phyloP scores from a whole-genome alignment of 2,888 invertebrate species.

The Eupithecia insigniata region DNA sequence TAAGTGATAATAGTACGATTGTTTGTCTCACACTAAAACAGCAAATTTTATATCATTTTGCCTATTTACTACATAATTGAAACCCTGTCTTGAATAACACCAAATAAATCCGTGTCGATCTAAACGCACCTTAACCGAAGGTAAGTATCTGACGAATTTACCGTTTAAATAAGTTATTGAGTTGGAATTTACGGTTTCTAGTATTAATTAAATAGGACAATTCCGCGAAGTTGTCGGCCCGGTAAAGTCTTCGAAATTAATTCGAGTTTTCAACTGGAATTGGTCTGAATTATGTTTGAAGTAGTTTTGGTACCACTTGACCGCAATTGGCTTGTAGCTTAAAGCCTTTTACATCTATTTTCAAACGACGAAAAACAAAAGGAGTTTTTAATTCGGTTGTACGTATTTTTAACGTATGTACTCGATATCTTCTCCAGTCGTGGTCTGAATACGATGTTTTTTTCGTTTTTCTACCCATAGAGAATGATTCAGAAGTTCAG shows the following conservation, averaged over 20 bases:
- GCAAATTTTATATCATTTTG: background rate
- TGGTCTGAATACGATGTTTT: too few species aligned
- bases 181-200: constrained; percentile 56
- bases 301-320: constrained; percentile 6
- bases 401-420: too few species aligned
- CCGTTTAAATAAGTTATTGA: constrained; percentile 55
- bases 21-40: background rate
- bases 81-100: background rate
- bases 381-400: too few species aligned
- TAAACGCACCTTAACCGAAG: constrained; percentile 30
- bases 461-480: background rate
- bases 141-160: constrained; percentile 56
- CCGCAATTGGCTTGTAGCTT: background rate
- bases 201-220: constrained; percentile 46
- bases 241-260: constrained; percentile 37
- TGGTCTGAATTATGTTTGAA: constrained; percentile 36
- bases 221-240: constrained; percentile 38
- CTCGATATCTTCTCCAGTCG: background rate
- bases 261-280: constrained; percentile 40
- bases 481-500: background rate
- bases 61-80: background rate
- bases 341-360: background rate
- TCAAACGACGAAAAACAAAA: background rate
- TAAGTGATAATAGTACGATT: background rate
- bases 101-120: background rate